Base-by-base conservation (phyloP, 2,797 vertebrate species). In the Manis javanica region DNA sequence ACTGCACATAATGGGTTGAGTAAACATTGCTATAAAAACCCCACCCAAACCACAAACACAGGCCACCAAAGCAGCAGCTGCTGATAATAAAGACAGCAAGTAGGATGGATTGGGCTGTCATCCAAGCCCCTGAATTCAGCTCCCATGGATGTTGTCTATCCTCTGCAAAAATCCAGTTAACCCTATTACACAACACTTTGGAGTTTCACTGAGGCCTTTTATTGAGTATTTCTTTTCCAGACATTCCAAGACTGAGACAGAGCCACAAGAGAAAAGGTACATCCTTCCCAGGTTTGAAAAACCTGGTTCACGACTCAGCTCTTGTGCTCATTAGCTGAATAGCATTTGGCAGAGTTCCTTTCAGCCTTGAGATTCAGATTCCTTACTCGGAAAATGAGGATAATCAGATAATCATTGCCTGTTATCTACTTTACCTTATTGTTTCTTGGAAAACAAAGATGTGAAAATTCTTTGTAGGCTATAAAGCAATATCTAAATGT, bases 1-100 rank as follows among this genome's bases (percentile, higher is more conserved):
- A 2, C 87, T 72, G 37, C 15, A 14, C 12, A 68, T 57, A 87
- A 91, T 0, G 0, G 31, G 85, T 23, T 42, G n/a, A 68, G 51
- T 57, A 97, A 96, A 86, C 69, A n/a, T 51, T 96, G 37, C 89
- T 92, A 31, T 91, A 97, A 78, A 97, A 97, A 55, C 94, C 21
- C n/a, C 23, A 95, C 94, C 23, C 84, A 95, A 95, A 78, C 23
- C 53, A 72, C 71, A 91, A 74, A 37, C 12, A 59, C 31, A 61
- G n/a, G 74, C 68, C 91, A 57, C 39, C 77, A 66, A 26, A 13
- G 37, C 61, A 81, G 69, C n/a, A 46, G 46, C 87, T 79, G 23
- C 71, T 71, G 79, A 91, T 79, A 92, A 78, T n/a, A 72, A 89
- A 69, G 69, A 23, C 24, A 82, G 3, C 39, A 81, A 21, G 0